Evolutionary conservation across 37 sponge, comb jelly and placozoan genomes (phyloP).

Genomic region (Crambe crambe): DNA sequence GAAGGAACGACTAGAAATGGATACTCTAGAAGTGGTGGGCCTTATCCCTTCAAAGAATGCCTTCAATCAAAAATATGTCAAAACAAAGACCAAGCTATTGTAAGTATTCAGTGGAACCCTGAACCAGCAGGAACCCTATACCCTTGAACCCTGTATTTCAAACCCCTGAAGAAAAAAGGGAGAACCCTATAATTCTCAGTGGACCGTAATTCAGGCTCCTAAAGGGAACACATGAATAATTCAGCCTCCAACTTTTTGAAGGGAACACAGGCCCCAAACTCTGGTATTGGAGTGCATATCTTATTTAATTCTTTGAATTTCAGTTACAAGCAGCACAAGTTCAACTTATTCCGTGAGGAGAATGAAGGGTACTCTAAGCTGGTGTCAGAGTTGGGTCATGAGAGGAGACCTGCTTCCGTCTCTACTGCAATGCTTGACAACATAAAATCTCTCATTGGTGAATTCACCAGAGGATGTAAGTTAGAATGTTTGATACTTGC

Average conservation of each 20-base stretch:
- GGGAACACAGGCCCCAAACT: too few relatives aligned
- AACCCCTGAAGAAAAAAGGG: slow-evolving; percentile 11
- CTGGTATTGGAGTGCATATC: too few relatives aligned
- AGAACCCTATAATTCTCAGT: not conserved
- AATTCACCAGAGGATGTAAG: not conserved
- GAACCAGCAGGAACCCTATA: not conserved
- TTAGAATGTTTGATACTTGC: not conserved
- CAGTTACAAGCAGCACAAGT: slow-evolving; percentile 99
- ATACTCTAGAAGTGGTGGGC: slow-evolving; percentile 77
- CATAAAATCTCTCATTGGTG: slow-evolving; percentile 88
- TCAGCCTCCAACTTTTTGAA: too few relatives aligned
- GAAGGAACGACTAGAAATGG: slow-evolving; percentile 92
- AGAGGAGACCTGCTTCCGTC: slow-evolving; percentile 19
- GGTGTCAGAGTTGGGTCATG: slow-evolving; percentile 82
- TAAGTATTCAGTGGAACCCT: slow-evolving; percentile 35
- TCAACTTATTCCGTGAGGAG: slow-evolving; percentile 98
- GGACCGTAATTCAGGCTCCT: too few relatives aligned
- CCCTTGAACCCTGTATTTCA: not conserved
- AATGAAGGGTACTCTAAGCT: slow-evolving; percentile 97
- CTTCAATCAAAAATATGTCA: slow-evolving; percentile 92
- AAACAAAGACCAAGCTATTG: slow-evolving; percentile 90
- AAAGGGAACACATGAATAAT: too few relatives aligned
- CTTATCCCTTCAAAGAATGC: slow-evolving; percentile 74
- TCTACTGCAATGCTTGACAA: slow-evolving; percentile 59
- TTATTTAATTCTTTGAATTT: not conserved